phyloP scores from a whole-genome alignment of 2,888 invertebrate genomes.

The Nemotelus nigrinus region DNA sequence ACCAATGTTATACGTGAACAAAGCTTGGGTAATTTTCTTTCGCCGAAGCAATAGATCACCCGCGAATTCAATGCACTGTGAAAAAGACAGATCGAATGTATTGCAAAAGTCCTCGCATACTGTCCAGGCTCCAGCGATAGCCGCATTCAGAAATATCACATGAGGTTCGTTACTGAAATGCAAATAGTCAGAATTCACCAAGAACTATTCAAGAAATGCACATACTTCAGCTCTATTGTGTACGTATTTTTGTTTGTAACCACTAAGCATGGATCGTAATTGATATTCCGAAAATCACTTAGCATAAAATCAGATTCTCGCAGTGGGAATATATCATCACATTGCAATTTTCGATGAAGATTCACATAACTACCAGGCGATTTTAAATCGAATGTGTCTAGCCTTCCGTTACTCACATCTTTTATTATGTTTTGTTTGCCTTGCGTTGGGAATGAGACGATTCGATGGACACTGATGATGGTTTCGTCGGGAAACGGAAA shows the following conservation, averaged over 20 bases:
- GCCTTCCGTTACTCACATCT: conserved; percentile 60
- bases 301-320: conserved; percentile 63
- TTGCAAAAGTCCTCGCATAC: conserved; percentile 65
- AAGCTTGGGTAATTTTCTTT: conserved; percentile 79
- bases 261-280: conserved; percentile 64
- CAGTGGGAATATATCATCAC: conserved; percentile 58
- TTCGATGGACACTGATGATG: conserved; percentile 63
- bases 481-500: conserved; percentile 63
- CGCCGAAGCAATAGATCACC: conserved; percentile 83
- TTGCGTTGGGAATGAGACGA: conserved; percentile 58
- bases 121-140: conserved; percentile 59
- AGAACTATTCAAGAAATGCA: neutral
- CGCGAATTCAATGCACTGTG: conserved; percentile 74
- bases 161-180: conserved; percentile 60
- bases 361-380: conserved; percentile 62
- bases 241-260: conserved; percentile 64
- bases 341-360: conserved; percentile 59
- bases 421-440: conserved; percentile 52
- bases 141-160: conserved; percentile 62
- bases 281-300: conserved; percentile 63
- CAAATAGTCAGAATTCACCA: neutral
- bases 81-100: conserved; percentile 63
- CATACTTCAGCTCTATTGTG: conserved; percentile 61
- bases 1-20: conserved; percentile 82
- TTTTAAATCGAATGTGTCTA: conserved; percentile 59